Percentiles rank a stretch among this genome's conserved stretches.
phyloP scores from a whole-genome alignment of 30 jellyfish, hydroid and myxozoan genomes.

The Aurelia aurita region DNA sequence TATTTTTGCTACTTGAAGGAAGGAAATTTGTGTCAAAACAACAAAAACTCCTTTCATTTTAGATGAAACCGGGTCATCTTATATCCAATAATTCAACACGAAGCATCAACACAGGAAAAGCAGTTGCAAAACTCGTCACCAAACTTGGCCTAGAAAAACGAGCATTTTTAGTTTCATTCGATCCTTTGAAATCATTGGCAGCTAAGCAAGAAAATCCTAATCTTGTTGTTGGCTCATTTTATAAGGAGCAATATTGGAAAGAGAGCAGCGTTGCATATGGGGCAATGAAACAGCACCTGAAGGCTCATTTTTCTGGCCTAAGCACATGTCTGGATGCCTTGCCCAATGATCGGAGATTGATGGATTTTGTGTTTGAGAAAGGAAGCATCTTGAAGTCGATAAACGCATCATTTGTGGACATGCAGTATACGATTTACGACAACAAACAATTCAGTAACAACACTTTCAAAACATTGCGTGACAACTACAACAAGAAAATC shows the following conservation, averaged over 20 bases:
- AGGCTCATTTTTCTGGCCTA: conserved; percentile 42
- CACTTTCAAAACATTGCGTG: conserved; percentile 57
- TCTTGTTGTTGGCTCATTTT: conserved; percentile 72
- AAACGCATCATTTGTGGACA: conserved; percentile 78
- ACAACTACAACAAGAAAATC: conserved; percentile 71
- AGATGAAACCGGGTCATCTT: conserved; percentile 80
- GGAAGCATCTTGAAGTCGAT: conserved; percentile 77
- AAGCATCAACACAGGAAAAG: conserved; percentile 63
- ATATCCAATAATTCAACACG: conserved; percentile 2
- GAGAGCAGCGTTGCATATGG: not conserved
- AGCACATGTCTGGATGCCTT: conserved; percentile 50
- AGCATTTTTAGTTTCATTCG: conserved; percentile 76
- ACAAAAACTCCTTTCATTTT: not conserved
- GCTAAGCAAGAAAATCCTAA: conserved; percentile 76
- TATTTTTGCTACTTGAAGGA: too few species aligned
- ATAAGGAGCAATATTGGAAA: conserved; percentile 30
- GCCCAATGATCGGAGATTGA: conserved; percentile 51
- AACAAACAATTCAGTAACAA: conserved; percentile 51
- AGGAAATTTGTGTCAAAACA: too few species aligned
- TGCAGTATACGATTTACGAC: conserved; percentile 48
- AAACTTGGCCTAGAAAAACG: conserved; percentile 46
- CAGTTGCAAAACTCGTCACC: conserved; percentile 73
- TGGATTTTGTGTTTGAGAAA: conserved; percentile 52
- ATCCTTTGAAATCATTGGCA: conserved; percentile 49
- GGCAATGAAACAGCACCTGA: not conserved